Base-by-base conservation (phyloP, 1,140 invertebrate species). In the Dendrolimus kikuchii region DNA sequence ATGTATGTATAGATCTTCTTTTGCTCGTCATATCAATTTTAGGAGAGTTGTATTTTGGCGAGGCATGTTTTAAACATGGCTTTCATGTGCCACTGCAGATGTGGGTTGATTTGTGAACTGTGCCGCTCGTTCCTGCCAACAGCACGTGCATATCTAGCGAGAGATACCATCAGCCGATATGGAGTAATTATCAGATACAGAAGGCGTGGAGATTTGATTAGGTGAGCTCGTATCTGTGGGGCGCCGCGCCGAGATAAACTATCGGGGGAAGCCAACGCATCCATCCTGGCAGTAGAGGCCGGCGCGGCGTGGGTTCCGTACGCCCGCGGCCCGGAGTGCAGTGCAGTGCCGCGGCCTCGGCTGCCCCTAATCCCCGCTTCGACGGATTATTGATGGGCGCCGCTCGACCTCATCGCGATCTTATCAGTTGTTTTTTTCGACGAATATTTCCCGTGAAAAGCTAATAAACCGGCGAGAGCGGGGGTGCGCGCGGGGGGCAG, bases 391-490 rank as follows among this genome's bases (percentile, higher is more conserved):
- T 72, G 78, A 84, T 74, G 78, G 71, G 68, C 76, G 73, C 69
- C 74, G 77, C 71, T 74, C 78, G 76, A 66, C 72, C 68, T 81
- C 76, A 74, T 71, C 73, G 69, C 60, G 76, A 76, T 76, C 72
- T 85, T 85, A 85, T 85, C 81, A 77, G 67, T 82, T 82, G 76
- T 81, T 81, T 78, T 80, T 81, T 79, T 80, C 64, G 69, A 69
- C 64, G 64, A 74, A 79, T 71, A 71, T 79, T 80, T 82, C 79
- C 77, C 76, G 73, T 76, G 78, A 74, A 81, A 80, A 77, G 72
- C 71, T 75, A 79, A 78, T 77, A 74, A 69, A 71, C 66, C 44
- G 52, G 51, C 49, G 51, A 49, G 23, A 51, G 39, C 40, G 49
- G 46, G 41, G 52, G 53, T 41, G 42, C 49, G 61, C 42, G 59